Evolutionary conservation across 2,113 vertebrate species (phyloP), one percentile per base, ranked within the genome.

Genomic region (Xyrauchen texanus): DNA sequence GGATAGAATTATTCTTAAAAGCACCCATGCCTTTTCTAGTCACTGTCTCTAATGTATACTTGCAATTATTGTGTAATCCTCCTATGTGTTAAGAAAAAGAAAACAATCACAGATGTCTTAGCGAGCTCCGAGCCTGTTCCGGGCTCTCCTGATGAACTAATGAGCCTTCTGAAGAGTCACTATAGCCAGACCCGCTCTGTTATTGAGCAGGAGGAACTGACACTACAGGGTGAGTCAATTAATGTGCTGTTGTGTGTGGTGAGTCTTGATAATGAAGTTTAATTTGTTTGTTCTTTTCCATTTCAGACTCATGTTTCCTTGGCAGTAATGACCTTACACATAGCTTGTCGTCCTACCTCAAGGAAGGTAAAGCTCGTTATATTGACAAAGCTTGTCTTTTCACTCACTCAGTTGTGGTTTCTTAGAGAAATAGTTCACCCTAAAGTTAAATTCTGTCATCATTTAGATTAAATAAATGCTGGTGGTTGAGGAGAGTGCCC

Each of bases 191-290:
- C 85, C 7, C 93, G 92, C 49, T 98, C 96, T 0, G 94, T 97
- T 83, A 97, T 98, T 79, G 98, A 99, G 90, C 86, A 93, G 85
- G 98, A 98, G 80, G 96, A 98, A 84, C 90, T 97, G n/a, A 90
- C 86, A 13, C 76, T 98, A 21, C 89, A 92, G 86, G 95, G 97
- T 98, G 90, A 85, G 81, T 81, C 21, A 7, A 66, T 44, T 4
- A 65, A 77, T 57, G 2, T 58, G 8, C 77, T 53, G 72, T 60
- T 75, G 51, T 71, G 44, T 72, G 8, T 67, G 7, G 4, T 34
- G 16, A 63, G 8, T 63, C 47, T 69, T 21, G 5, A 44, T 66
- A 60, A 42, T 11, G 7, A 61, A 3, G 52, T 51, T 78, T 13
- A 66, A 57, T 52, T 68, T 77, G 45, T 77, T 66, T 71, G 47